phyloP scores from a whole-genome alignment of 2,113 vertebrate species.

The Procapra przewalskii region DNA sequence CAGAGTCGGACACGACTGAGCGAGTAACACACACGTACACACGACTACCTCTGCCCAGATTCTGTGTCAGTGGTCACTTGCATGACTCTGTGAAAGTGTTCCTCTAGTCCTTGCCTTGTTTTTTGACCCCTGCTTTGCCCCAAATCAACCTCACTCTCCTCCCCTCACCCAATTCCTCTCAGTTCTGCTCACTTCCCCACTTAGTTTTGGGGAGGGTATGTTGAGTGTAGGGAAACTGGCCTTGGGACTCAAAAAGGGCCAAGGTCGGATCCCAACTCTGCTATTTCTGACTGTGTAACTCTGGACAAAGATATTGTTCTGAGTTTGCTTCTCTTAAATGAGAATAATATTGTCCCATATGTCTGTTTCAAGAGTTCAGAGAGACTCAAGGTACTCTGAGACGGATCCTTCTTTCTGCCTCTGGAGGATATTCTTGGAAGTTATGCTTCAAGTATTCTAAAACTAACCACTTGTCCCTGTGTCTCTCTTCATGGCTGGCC shows the following conservation, averaged over 20 bases:
- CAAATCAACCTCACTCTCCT: accelerated
- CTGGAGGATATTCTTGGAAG: neutral
- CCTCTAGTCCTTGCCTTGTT: neutral
- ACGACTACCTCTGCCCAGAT: neutral
- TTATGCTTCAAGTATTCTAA: neutral
- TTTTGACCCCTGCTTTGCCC: neutral
- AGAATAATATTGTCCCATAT: neutral
- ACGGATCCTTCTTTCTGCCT: neutral
- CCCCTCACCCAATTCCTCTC: neutral
- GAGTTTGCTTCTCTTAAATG: neutral
- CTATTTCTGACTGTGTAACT: neutral
- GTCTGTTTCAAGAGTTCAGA: neutral
- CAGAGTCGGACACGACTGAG: neutral
- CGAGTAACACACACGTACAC: neutral
- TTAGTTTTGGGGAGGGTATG: neutral
- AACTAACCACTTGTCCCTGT: neutral
- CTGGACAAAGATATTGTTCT: neutral
- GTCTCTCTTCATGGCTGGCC: neutral
- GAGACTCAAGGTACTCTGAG: neutral
- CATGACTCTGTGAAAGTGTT: neutral
- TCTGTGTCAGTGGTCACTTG: neutral
- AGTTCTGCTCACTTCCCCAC: neutral
- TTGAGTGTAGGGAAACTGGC: neutral
- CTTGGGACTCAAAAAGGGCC: neutral
- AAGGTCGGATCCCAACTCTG: neutral